Conservation (phyloP, 2,797 vertebrate genomes). For the Anisognathus igniventris region DNA sequence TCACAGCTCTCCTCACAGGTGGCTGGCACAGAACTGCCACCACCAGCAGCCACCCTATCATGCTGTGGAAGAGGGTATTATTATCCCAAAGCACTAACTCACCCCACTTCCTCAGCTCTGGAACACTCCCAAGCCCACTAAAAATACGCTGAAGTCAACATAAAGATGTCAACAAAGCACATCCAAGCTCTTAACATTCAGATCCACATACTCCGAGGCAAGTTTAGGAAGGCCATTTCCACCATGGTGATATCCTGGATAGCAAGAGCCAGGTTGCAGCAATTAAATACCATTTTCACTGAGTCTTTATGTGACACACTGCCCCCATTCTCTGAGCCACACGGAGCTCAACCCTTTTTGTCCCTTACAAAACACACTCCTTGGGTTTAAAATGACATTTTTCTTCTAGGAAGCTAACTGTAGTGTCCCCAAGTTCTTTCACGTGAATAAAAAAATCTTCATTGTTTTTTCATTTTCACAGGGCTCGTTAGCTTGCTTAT, state of each 20-base stretch:
- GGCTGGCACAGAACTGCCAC: neutral
- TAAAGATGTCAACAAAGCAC: neutral
- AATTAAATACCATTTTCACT: accelerated
- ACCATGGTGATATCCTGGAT: neutral
- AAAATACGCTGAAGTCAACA: neutral
- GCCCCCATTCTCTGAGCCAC: neutral
- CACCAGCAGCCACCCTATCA: neutral
- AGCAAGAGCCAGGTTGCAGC: neutral
- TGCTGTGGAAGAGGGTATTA: accelerated
- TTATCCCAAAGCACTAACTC: neutral
- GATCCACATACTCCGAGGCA: neutral
- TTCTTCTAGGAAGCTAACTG: neutral
- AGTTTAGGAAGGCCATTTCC: neutral
- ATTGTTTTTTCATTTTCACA: neutral
- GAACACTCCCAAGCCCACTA: accelerated
- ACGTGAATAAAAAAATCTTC: neutral
- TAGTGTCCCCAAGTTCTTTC: neutral
- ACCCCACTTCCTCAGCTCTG: neutral
- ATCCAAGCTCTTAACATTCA: neutral
- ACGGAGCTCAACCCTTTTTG: neutral
- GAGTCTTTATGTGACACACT: neutral
- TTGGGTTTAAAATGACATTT: neutral
- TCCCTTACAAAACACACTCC: neutral
- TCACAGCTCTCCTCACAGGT: neutral
- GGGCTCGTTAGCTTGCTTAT: neutral